Evolutionary conservation across 2,797 vertebrate species (phyloP).

Genomic region (Otus scops): DNA sequence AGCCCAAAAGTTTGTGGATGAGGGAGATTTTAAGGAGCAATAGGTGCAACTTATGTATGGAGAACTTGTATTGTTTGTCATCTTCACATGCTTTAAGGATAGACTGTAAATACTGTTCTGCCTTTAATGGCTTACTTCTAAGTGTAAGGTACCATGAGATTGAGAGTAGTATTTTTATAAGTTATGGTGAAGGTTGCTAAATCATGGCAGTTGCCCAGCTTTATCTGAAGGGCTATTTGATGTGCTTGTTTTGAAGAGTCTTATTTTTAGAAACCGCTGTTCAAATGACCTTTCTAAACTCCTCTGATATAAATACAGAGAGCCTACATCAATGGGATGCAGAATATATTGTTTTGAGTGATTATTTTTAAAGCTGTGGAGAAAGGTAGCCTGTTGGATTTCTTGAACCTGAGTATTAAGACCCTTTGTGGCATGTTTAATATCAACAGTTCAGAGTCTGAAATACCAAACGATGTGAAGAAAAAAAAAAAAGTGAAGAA

Average conservation of each 20-base stretch:
- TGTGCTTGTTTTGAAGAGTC: constrained; percentile 59
- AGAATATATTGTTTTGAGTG: constrained; percentile 44
- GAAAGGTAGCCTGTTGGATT: constrained; percentile 17
- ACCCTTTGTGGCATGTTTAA: background rate
- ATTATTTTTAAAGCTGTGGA: constrained; percentile 46
- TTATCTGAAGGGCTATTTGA: constrained; percentile 58
- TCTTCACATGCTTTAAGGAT: background rate
- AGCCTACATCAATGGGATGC: constrained; percentile 35
- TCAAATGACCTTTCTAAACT: constrained; percentile 59
- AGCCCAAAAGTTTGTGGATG: background rate
- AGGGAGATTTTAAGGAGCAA: background rate
- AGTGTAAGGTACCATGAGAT: background rate
- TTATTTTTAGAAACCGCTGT: constrained; percentile 65
- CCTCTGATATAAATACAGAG: constrained; percentile 51
- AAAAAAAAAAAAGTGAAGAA: background rate
- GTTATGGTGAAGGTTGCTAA: background rate
- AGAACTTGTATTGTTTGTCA: background rate
- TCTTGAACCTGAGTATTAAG: background rate
- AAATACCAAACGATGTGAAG: background rate
- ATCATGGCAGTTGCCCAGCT: constrained; percentile 11
- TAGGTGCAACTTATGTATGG: background rate
- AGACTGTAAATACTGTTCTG: background rate
- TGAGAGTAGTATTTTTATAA: background rate
- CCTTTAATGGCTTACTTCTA: background rate
- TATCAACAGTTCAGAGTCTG: background rate